phyloP scores from a whole-genome alignment of 2,888 invertebrate genomes.

The Cetonia aurata region DNA sequence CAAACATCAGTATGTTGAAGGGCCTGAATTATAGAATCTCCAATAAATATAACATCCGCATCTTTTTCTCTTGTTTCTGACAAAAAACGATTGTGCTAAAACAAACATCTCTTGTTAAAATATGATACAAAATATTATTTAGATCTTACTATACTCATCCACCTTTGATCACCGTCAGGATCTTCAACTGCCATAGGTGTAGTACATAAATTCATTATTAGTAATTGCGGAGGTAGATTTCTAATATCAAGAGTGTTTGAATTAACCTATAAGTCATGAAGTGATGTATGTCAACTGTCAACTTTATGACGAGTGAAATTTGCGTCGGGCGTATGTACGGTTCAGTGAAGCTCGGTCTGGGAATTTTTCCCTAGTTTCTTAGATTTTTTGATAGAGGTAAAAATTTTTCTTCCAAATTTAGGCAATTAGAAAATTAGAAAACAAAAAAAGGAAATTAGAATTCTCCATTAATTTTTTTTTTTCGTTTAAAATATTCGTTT shows the following conservation, averaged over 20 bases:
- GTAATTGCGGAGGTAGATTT: conserved; percentile 20
- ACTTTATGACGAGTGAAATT: conserved; percentile 30
- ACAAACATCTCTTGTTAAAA: conserved; percentile 41
- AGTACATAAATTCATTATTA: conserved; percentile 79
- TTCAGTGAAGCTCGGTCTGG: no score
- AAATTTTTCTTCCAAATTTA: no score
- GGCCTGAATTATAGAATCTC: conserved; percentile 88
- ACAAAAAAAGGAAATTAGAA: no score
- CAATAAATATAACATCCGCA: conserved; percentile 92
- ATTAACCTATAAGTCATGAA: conserved; percentile 40
- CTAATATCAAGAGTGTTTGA: conserved; percentile 30
- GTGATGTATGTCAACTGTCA: conserved; percentile 29
- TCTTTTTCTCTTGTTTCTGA: conserved; percentile 89
- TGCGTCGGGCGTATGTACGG: no score
- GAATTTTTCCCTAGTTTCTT: no score
- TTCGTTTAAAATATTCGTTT: no score
- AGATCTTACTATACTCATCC: conserved; percentile 79
- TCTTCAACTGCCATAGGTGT: conserved; percentile 80
- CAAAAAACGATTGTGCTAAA: conserved; percentile 87
- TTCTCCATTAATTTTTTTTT: no score
- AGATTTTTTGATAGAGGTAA: no score
- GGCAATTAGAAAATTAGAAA: no score
- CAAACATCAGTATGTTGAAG: conserved; percentile 88
- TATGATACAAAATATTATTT: conserved; percentile 11
- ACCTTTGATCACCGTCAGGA: conserved; percentile 86